phyloP scores from a whole-genome alignment of 2,797 vertebrate genomes.

The Clamator glandarius region DNA sequence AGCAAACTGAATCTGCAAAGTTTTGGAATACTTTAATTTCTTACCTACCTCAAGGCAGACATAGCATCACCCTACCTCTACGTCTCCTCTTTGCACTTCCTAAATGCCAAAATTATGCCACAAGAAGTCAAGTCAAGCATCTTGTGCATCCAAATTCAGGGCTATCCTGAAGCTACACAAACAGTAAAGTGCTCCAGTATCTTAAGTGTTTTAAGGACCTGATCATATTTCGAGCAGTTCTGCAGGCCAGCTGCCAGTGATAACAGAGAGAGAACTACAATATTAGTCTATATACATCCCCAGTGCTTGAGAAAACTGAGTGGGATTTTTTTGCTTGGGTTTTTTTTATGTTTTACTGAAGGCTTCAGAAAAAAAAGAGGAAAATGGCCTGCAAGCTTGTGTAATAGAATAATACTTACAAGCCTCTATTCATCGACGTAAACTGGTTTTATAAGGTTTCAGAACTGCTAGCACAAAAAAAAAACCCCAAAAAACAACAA shows the following conservation, averaged over 20 bases:
- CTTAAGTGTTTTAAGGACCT: not conserved
- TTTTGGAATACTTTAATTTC: not conserved
- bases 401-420: not conserved
- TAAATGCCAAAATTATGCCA: not conserved
- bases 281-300: not conserved
- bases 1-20: not conserved
- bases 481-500: too few relatives aligned
- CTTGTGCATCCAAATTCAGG: not conserved
- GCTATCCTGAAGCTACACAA: not conserved
- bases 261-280: not conserved
- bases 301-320: not conserved
- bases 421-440: not conserved
- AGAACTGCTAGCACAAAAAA: not conserved
- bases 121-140: not conserved
- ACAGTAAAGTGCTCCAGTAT: not conserved
- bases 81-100: not conserved
- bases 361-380: not conserved
- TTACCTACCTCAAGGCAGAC: not conserved
- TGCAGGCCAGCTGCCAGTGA: not conserved
- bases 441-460: not conserved
- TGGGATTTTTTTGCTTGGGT: rapidly evolving
- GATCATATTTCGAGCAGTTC: not conserved
- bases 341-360: not conserved
- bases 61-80: not conserved
- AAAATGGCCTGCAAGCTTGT: not conserved